Evolutionary conservation across 1,140 invertebrate species (phyloP).

Genomic region (Brachionus manjavacas): DNA sequence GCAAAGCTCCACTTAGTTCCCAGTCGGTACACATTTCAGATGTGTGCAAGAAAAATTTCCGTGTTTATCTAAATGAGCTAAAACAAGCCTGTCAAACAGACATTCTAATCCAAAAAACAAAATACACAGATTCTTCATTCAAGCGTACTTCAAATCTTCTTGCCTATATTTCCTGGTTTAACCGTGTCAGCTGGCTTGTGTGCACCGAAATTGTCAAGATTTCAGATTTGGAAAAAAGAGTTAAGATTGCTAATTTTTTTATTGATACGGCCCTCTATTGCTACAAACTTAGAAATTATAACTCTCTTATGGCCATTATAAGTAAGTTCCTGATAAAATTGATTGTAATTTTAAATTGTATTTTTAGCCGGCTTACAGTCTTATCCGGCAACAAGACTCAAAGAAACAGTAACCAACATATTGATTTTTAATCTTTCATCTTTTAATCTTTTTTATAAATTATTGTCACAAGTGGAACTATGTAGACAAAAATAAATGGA

Average conservation of each 20-base stretch:
- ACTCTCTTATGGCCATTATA: neutral
- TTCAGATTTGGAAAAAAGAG: neutral
- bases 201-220: neutral
- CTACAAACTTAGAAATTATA: constrained; percentile 13
- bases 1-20: neutral
- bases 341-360: neutral
- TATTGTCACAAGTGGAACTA: neutral
- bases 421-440: too few relatives aligned
- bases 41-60: neutral
- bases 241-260: neutral
- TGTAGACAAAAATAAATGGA: constrained; percentile 5
- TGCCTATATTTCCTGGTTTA: constrained; percentile 28
- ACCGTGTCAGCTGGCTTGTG: neutral
- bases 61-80: constrained; percentile 9
- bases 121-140: neutral
- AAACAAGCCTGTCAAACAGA: neutral
- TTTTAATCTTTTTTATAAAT: neutral
- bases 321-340: neutral
- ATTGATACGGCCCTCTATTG: neutral
- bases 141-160: constrained; percentile 10
- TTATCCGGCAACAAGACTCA: neutral
- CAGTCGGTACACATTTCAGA: neutral
- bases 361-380: constrained; percentile 1
- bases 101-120: neutral
- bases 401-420: neutral